Evolutionary conservation across 2,797 vertebrate species (phyloP), one percentile per base, ranked within the genome.

Genomic region (Lepus townsendii): DNA sequence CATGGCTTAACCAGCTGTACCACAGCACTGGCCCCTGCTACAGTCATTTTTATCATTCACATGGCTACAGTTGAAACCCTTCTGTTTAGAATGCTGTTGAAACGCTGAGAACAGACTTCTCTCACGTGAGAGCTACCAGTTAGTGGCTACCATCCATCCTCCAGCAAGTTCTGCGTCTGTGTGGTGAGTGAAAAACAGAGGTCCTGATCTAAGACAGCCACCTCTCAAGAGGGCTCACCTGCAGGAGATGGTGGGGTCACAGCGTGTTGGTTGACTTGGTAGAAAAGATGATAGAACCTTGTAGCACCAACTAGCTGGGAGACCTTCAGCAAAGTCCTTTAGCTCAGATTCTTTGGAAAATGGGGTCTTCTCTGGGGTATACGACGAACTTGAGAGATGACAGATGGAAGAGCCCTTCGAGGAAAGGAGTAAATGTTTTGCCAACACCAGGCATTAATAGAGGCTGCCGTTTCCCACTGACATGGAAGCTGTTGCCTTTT

Each of bases 21-120:
- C 42, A 47, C 42, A 8, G 8, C 42, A 47, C 42, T 47, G 42
- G 42, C 42, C 8, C 42, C 42, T 27, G 62, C 11, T 17, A 52
- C 35, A 47, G 38, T 75, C 3, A 72, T 83, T 87, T 87, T 80
- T 90, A 69, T 71, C 83, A 22, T 68, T 78, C 42, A 69, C 16
- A 4, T 26, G 52, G n/a, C 2, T 26, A 24, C 38, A 52, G 13
- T 84, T 83, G 42, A 82, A 82, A 30, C 24, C 26, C 63, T 47
- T 72, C 63, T 83, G 86, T 88, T 72, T 83, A 63, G 57, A 90
- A 78, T 27, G n/a, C n/a, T 72, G 32, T 24, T 30, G 24, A 89
- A 91, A 90, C 32, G 2, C 26, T 52, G 24, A 63, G 38, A 88
- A 87, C 19, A 52, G 47, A 73, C 71, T 80, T 57, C 82, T 47